A percentile compares a stretch with the other conserved stretches of the same genome.
These are phyloP conservation scores for Sinocyclocheilus anshuiensis DNA, from an alignment of 2,113 vertebrate genomes.

Conservation along the genomic window DNA sequence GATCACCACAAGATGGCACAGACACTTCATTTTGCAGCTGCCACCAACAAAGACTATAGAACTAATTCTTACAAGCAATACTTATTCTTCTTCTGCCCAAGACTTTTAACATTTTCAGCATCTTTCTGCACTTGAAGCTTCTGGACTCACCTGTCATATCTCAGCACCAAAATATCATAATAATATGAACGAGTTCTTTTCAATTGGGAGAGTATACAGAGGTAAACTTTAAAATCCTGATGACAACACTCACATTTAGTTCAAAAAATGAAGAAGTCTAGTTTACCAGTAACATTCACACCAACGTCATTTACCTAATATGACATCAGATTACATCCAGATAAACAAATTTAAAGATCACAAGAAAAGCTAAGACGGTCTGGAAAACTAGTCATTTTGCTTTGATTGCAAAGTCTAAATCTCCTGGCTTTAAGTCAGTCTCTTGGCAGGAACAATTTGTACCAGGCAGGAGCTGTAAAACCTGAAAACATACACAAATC, in stretches of 20 bases:
- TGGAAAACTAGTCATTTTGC: background rate
- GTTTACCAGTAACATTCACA: background rate
- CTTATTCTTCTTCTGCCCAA: background rate
- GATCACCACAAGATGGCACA: slow-evolving; percentile 17
- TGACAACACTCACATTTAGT: background rate
- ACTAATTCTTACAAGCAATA: background rate
- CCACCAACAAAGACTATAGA: background rate
- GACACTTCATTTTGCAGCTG: background rate
- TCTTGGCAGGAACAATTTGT: slow-evolving; percentile 28
- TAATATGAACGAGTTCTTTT: background rate
- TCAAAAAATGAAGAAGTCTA: background rate
- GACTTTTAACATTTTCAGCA: background rate
- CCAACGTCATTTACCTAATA: background rate
- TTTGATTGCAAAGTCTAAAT: slow-evolving; percentile 9
- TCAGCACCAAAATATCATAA: background rate
- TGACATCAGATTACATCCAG: background rate
- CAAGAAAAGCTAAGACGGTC: background rate
- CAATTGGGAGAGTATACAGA: background rate
- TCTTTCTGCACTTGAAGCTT: background rate
- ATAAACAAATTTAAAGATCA: background rate
- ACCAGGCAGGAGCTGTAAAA: background rate
- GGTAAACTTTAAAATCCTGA: background rate
- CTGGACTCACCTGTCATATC: background rate
- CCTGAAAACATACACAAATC: slow-evolving; percentile 23
- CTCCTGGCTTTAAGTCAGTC: background rate